These are phyloP conservation scores for Chelon labrosus DNA, from an alignment of 2,797 vertebrate genomes.

Conservation along the genomic window DNA sequence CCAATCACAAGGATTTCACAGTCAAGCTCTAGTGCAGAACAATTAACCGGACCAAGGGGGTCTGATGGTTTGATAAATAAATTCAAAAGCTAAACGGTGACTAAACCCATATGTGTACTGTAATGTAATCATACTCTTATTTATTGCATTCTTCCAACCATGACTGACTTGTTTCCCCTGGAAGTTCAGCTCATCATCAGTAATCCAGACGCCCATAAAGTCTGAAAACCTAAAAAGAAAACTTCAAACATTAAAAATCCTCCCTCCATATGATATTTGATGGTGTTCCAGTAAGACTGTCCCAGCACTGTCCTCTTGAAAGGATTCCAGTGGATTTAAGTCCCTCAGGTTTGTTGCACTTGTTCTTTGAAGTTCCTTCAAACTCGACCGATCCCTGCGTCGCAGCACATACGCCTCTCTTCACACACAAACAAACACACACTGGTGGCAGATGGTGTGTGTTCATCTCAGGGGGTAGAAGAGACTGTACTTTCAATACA, in stretches of 20 bases:
- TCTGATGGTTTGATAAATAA: too few relatives aligned
- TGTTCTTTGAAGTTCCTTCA: slow-evolving; percentile 55
- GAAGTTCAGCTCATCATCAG: slow-evolving; percentile 6
- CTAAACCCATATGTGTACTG: too few relatives aligned
- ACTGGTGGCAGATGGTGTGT: slow-evolving; percentile 34
- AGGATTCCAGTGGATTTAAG: slow-evolving; percentile 47
- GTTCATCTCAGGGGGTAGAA: not conserved
- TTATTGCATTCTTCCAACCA: too few relatives aligned
- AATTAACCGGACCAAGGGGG: too few relatives aligned
- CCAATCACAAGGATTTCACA: too few relatives aligned
- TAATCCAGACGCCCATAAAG: not conserved
- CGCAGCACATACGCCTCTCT: too few relatives aligned
- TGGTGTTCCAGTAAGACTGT: slow-evolving; percentile 41
- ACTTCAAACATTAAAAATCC: slow-evolving; percentile 19
- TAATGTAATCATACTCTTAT: too few relatives aligned
- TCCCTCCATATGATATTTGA: slow-evolving; percentile 34
- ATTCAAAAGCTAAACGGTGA: too few relatives aligned
- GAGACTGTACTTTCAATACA: not conserved
- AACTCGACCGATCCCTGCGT: slow-evolving; percentile 20
- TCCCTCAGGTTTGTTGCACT: slow-evolving; percentile 45
- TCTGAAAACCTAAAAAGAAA: slow-evolving; percentile 14
- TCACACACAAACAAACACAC: not conserved
- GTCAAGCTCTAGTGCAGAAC: too few relatives aligned
- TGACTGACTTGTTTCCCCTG: not conserved
- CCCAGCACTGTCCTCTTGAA: slow-evolving; percentile 35